These are phyloP conservation scores for Tanypteryx hageni DNA, from an alignment of 2,888 invertebrate species.

Conservation along the genomic window DNA sequence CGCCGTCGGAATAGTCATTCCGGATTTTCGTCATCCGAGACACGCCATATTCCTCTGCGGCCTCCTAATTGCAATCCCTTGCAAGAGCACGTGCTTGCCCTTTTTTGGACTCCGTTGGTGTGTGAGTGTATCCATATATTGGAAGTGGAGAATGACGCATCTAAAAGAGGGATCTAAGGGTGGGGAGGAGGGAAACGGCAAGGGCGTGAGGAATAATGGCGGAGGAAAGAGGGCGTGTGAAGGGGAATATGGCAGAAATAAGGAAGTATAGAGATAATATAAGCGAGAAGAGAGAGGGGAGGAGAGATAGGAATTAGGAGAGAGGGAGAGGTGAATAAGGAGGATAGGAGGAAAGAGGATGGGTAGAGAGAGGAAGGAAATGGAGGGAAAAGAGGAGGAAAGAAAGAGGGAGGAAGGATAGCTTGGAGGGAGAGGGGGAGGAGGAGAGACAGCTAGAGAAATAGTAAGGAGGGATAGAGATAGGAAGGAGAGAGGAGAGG, in stretches of 20 bases:
- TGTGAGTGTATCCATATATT: neutral
- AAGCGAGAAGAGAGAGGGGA: too few species aligned
- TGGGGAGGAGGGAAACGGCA: neutral
- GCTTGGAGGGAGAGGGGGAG: too few species aligned
- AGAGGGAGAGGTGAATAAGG: too few species aligned
- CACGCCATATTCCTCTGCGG: neutral
- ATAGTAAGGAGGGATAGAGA: too few species aligned
- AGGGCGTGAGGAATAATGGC: neutral
- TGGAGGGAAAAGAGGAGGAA: too few species aligned
- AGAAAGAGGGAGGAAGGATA: too few species aligned
- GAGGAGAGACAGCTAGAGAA: too few species aligned
- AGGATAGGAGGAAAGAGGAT: too few species aligned
- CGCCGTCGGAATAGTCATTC: neutral
- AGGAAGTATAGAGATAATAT: too few species aligned
- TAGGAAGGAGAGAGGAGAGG: too few species aligned
- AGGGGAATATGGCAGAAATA: neutral
- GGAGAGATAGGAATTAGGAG: too few species aligned
- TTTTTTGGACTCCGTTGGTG: neutral
- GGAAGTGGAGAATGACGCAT: conserved; percentile 6
- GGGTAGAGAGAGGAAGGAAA: too few species aligned
- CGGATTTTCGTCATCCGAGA: neutral
- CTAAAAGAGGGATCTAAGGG: neutral
- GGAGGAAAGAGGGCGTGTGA: neutral
- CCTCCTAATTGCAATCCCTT: conserved; percentile 1
- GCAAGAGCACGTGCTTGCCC: conserved; percentile 19